phyloP scores from a whole-genome alignment of 2,888 invertebrate species.

The Heliconius hortense region DNA sequence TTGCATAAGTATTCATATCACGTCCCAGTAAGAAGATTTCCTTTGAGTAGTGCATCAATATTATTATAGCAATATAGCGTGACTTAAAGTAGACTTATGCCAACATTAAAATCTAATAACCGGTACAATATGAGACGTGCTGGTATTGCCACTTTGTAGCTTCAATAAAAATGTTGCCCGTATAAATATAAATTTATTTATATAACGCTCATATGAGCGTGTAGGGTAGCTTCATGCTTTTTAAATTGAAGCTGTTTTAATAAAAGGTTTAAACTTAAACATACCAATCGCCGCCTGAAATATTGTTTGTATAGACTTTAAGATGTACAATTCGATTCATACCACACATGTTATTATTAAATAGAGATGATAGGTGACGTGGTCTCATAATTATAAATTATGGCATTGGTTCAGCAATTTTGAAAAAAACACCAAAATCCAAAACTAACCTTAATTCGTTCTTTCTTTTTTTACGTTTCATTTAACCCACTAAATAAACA shows the following conservation, averaged over 20 bases:
- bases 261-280: neutral
- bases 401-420: neutral
- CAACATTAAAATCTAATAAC: constrained; percentile 23
- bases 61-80: constrained; percentile 12
- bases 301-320: no score
- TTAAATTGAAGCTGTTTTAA: neutral
- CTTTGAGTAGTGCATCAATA: constrained; percentile 18
- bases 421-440: neutral
- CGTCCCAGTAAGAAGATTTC: constrained; percentile 6
- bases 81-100: constrained; percentile 17
- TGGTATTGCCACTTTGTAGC: constrained; percentile 13
- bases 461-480: neutral
- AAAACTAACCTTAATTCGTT: neutral
- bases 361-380: neutral
- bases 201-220: neutral
- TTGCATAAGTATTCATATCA: constrained; percentile 21
- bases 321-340: no score
- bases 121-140: constrained; percentile 8
- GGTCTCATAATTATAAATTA: neutral
- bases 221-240: neutral
- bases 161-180: constrained; percentile 8
- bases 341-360: no score
- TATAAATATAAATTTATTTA: neutral
- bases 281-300: no score
- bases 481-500: neutral